A percentile compares a stretch with the other conserved stretches of the same genome.
Conservation (phyloP, 2,888 invertebrate species). For the Agrotis clavis region DNA sequence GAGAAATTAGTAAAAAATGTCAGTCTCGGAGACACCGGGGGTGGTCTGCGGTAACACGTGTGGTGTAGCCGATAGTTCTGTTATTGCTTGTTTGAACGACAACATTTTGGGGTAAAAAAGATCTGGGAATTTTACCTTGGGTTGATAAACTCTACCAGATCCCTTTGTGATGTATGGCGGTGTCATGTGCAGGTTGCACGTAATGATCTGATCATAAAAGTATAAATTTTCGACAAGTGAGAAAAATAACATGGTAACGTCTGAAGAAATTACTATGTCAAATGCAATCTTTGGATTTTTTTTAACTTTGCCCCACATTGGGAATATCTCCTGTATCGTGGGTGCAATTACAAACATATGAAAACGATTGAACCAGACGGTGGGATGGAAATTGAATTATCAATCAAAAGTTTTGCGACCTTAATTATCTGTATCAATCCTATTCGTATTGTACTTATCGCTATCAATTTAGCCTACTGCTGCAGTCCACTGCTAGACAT, state of each 20-base stretch:
- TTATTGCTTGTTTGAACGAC: conserved; percentile 55
- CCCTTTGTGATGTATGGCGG: background rate
- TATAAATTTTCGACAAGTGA: background rate
- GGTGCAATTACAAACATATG: no score
- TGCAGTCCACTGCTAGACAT: no score
- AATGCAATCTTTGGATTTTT: no score
- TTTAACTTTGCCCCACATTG: no score
- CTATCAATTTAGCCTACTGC: no score
- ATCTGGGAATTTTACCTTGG: conserved; percentile 27
- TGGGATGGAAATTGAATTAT: no score
- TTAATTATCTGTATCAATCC: no score
- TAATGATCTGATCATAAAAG: background rate
- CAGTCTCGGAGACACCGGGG: conserved; percentile 71
- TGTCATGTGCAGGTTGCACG: conserved; percentile 20
- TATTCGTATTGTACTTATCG: no score
- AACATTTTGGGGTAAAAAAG: conserved; percentile 40
- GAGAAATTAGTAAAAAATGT: conserved; percentile 80
- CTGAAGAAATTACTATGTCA: background rate
- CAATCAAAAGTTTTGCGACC: no score
- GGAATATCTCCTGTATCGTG: no score
- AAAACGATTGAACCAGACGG: no score
- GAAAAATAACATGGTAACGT: background rate
- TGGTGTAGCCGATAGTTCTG: conserved; percentile 50
- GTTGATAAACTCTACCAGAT: conserved; percentile 10
- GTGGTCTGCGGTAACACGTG: conserved; percentile 75